A percentile compares a stretch with the other conserved stretches of the same genome.
Conservation (phyloP, 2,113 vertebrate species). For the Psophia crepitans region DNA sequence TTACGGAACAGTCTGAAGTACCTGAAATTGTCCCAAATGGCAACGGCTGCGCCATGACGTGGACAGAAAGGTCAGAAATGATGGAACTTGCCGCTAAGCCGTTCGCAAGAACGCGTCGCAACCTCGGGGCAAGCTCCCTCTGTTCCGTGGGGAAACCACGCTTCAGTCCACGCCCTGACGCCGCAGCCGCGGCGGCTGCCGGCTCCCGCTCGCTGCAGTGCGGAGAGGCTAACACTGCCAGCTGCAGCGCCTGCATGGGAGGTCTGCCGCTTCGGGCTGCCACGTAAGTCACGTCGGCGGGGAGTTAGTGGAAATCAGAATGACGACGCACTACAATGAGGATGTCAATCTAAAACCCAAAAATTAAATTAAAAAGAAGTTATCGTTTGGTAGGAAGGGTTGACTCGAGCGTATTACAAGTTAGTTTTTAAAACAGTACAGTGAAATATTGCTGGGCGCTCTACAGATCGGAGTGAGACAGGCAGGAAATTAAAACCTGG, state of each 20-base stretch:
- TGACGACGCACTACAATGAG: background rate
- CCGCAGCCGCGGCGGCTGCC: background rate
- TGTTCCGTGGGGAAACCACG: background rate
- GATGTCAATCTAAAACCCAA: background rate
- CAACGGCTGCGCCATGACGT: background rate
- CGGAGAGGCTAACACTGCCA: too few relatives aligned
- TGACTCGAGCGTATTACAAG: background rate
- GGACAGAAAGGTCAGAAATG: conserved; percentile 6
- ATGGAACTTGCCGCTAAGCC: background rate
- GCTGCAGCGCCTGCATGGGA: background rate
- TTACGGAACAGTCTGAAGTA: background rate
- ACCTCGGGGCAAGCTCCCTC: background rate
- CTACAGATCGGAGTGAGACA: background rate
- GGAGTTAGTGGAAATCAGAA: background rate
- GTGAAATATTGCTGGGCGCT: background rate
- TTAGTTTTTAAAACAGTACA: background rate
- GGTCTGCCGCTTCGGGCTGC: background rate
- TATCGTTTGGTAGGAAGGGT: background rate
- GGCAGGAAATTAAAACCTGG: background rate
- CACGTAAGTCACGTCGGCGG: background rate
- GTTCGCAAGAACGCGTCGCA: background rate
- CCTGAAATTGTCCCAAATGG: background rate
- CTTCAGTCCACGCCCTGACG: background rate
- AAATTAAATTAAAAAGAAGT: background rate
- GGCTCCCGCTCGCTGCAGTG: background rate